phyloP scores from a whole-genome alignment of 2,797 vertebrate species.

The Margarornis squamiger region DNA sequence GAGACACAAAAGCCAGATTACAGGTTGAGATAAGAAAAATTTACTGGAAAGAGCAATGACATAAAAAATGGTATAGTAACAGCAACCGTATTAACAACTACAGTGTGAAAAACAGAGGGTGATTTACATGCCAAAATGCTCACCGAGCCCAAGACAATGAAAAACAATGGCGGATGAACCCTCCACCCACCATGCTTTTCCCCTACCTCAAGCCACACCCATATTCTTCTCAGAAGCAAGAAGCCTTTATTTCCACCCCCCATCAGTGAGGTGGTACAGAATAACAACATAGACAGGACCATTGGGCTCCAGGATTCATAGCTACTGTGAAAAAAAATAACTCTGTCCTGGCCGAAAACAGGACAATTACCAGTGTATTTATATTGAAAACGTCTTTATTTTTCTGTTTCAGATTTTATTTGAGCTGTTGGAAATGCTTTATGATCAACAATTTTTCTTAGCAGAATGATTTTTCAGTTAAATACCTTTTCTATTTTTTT shows the following conservation, averaged over 20 bases:
- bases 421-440: not conserved
- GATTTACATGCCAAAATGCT: not conserved
- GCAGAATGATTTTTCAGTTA: not conserved
- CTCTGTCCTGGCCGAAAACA: not conserved
- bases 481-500: not conserved
- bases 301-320: not conserved
- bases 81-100: not conserved
- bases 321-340: not conserved
- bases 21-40: not conserved
- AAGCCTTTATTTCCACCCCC: not conserved
- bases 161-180: not conserved
- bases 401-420: not conserved
- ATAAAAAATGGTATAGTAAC: not conserved
- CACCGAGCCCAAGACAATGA: not conserved
- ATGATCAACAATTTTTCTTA: not conserved
- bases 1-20: not conserved
- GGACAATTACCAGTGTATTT: not conserved
- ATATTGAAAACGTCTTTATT: not conserved
- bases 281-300: not conserved
- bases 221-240: not conserved
- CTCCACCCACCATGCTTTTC: fast-evolving
- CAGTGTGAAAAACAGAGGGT: not conserved
- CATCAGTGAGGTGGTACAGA: not conserved
- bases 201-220: not conserved
- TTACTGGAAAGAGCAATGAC: not conserved